phyloP scores from a whole-genome alignment of 2,888 invertebrate genomes.

The Ectemnius lituratus region DNA sequence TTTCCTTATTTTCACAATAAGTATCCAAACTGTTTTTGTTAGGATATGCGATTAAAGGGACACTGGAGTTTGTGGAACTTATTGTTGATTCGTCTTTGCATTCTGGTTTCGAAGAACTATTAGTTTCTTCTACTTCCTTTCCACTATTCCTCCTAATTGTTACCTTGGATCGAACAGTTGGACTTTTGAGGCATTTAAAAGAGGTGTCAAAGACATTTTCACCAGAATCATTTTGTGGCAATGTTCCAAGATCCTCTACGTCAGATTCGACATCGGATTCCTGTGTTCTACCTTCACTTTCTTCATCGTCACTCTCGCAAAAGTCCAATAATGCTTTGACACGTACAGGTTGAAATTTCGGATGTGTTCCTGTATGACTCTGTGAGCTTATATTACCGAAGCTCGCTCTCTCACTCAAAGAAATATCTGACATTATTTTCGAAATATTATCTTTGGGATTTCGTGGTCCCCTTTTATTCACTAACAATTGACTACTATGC shows the following conservation, averaged over 20 bases:
- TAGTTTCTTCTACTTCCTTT: too few species aligned
- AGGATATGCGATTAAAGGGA: too few species aligned
- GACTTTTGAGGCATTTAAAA: background rate
- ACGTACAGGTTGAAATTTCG: constrained; percentile 65
- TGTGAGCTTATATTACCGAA: constrained; percentile 36
- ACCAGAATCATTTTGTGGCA: constrained; percentile 27
- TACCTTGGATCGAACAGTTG: too few species aligned
- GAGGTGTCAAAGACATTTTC: constrained; percentile 25
- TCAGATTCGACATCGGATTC: constrained; percentile 58
- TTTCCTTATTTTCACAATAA: too few species aligned
- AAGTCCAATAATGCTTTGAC: constrained; percentile 65
- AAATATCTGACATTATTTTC: constrained; percentile 43
- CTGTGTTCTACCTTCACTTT: constrained; percentile 56
- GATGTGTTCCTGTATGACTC: constrained; percentile 32
- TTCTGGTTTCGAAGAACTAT: too few species aligned
- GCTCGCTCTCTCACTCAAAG: constrained; percentile 29
- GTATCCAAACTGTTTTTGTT: too few species aligned
- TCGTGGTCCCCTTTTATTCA: too few species aligned
- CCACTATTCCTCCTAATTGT: too few species aligned
- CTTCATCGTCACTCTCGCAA: constrained; percentile 67
- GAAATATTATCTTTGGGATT: too few species aligned
- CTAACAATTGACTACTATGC: background rate
- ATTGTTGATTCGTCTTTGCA: too few species aligned
- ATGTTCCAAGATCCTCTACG: constrained; percentile 53
- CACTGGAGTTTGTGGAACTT: too few species aligned